phyloP scores from a whole-genome alignment of 92 coral and sea anemone genomes.

The Diadumene lineata region DNA sequence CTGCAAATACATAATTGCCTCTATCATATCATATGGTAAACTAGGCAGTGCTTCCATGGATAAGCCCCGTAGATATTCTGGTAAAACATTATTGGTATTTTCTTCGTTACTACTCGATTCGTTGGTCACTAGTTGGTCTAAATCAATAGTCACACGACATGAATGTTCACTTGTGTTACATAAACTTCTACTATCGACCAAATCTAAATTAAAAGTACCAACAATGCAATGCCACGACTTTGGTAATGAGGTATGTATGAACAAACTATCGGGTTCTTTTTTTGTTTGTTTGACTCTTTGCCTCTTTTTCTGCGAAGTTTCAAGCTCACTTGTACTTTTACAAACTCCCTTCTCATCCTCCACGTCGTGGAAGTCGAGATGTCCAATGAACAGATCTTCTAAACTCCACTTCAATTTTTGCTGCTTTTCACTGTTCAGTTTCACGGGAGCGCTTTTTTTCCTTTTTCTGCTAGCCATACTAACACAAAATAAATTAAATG shows the following conservation, averaged over 20 bases:
- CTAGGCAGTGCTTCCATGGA: constrained; percentile 10
- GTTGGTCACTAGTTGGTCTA: constrained; percentile 10
- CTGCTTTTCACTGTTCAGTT: constrained; percentile 55
- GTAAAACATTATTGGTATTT: constrained; percentile 5
- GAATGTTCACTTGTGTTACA: neutral
- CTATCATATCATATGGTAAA: constrained; percentile 33
- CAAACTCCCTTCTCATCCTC: neutral
- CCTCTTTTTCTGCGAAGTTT: neutral
- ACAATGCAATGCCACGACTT: constrained; percentile 34
- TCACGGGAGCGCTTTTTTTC: constrained; percentile 54
- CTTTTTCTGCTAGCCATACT: constrained; percentile 73
- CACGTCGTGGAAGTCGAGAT: neutral
- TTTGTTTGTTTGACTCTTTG: neutral
- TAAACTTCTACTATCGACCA: neutral
- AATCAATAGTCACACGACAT: constrained; percentile 8
- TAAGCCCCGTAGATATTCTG: constrained; percentile 28
- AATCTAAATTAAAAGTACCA: constrained; percentile 26
- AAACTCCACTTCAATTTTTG: constrained; percentile 71
- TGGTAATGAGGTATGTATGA: constrained; percentile 20
- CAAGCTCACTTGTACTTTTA: neutral
- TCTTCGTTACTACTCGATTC: neutral
- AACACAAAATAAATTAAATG: neutral
- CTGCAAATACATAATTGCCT: constrained; percentile 65
- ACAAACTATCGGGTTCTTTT: neutral
- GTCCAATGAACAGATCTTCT: constrained; percentile 42